These are phyloP conservation scores for Spisula solida DNA, from an alignment of 2,888 invertebrate species.

Conservation along the genomic window DNA sequence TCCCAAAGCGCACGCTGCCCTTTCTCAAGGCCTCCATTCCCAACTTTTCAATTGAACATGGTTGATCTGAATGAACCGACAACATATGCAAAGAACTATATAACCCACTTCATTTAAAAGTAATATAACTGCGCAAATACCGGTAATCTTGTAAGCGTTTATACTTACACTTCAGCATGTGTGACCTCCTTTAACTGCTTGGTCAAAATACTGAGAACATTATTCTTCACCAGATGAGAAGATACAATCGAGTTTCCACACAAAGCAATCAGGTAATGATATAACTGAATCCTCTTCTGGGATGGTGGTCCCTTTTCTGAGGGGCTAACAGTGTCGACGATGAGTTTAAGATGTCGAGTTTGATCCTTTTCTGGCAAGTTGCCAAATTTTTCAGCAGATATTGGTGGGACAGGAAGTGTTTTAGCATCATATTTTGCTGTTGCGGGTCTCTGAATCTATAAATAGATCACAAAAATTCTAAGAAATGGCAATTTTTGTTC, in stretches of 20 bases:
- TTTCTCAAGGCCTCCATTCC: no score
- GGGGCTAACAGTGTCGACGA: constrained; percentile 79
- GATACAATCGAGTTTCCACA: constrained; percentile 76
- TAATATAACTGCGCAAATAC: no score
- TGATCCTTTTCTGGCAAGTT: constrained; percentile 82
- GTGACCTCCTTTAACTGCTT: constrained; percentile 85
- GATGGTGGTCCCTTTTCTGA: constrained; percentile 86
- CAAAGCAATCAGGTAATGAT: constrained; percentile 84
- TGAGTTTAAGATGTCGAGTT: constrained; percentile 80
- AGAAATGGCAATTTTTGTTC: no score
- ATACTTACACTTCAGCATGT: constrained; percentile 85
- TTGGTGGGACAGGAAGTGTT: constrained; percentile 84
- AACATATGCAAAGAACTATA: no score
- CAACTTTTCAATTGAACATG: no score
- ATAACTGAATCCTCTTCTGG: constrained; percentile 85
- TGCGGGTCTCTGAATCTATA: constrained; percentile 84
- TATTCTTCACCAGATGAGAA: constrained; percentile 76
- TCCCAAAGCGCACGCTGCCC: no score
- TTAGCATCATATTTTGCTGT: constrained; percentile 86
- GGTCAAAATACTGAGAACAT: constrained; percentile 78
- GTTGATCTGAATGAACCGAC: no score
- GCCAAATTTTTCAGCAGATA: constrained; percentile 81
- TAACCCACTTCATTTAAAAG: no score
- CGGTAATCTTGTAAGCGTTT: no score
- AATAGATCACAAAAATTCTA: background rate